A percentile compares a stretch with the other conserved stretches of the same genome.
These are phyloP conservation scores for Caenorhabditis zanzibari DNA, from an alignment of 2,888 invertebrate species.

Conservation along the genomic window DNA sequence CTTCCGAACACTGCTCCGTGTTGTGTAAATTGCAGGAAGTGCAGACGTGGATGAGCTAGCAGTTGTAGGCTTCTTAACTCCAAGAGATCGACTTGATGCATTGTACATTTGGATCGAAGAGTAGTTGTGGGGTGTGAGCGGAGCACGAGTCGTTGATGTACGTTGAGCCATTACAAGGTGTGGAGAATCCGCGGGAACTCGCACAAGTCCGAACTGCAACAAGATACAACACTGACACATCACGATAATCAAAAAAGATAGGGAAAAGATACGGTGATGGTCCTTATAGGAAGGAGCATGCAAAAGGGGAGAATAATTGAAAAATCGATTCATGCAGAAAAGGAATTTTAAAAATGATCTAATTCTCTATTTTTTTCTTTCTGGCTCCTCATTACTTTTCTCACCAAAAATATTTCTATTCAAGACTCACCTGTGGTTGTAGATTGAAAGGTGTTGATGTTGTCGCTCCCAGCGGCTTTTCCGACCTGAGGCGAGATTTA, in stretches of 20 bases:
- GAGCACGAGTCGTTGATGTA: constrained; percentile 21
- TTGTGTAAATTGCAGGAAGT: constrained; percentile 22
- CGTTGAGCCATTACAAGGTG: constrained; percentile 31
- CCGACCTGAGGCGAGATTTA: constrained; percentile 2
- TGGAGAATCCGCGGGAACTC: constrained; percentile 32
- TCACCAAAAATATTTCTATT: neutral
- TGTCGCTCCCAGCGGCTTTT: constrained; percentile 8
- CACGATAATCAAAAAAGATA: constrained; percentile 20
- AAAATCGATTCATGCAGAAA: constrained; percentile 33
- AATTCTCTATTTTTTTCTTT: neutral
- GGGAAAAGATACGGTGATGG: constrained; percentile 9
- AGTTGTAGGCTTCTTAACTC: neutral
- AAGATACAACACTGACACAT: constrained; percentile 43
- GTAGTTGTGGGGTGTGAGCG: constrained; percentile 34
- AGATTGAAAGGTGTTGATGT: constrained; percentile 33
- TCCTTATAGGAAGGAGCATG: constrained; percentile 40
- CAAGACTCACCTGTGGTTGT: constrained; percentile 54
- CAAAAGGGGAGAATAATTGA: constrained; percentile 21
- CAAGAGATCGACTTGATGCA: neutral
- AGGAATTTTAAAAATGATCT: neutral
- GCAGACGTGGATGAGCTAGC: constrained; percentile 21
- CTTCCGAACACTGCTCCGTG: constrained; percentile 32
- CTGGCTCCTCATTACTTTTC: neutral
- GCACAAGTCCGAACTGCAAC: constrained; percentile 61
- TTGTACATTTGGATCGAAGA: neutral